Evolutionary conservation across 2,888 invertebrate species (phyloP), one percentile per base, ranked within the genome.

Genomic region (Standfussiana lucernea): DNA sequence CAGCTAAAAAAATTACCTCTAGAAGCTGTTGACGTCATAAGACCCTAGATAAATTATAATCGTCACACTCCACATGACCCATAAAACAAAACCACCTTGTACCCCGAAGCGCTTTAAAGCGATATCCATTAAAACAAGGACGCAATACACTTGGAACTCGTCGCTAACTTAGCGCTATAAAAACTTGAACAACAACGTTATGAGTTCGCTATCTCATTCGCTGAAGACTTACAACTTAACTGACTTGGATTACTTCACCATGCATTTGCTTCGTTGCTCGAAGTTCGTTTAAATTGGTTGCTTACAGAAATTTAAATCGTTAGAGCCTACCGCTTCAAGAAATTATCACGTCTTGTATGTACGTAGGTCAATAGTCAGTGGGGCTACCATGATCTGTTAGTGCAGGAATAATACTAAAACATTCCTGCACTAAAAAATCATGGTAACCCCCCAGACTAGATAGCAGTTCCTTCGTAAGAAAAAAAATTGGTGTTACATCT

Each of bases 101-200:
- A 70, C 76, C 77, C 62, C 61, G 72, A 81, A 86, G 83, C 78
- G 75, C 69, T 87, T 84, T 85, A 82, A 88, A 86, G 83, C 76
- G 78, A 77, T 86, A 71, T 71, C 85, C 81, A 83, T 89, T 86
- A 84, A 84, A 87, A 84, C 82, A 69, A 79, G 73, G 64, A 82
- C 67, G 72, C 75, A 64, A 68, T 78, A 84, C 78, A 76, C 56
- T 76, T 45, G 50, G 64, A 86, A 71, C 72, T 80, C 75, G 69
- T 74, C 72, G 66, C 59, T 61, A 59, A 84, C 72, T 72, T 50
- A 32, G 71, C 64, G 74, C 72, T 86, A 82, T 82, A 88, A 88
- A 88, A 86, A 88, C 79, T 87, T 84, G 28, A 66, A 77, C 72
- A 86, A 88, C 77, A 8, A 59, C 73, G 66, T 84, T 84, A 86